Base-by-base conservation (phyloP, 1,140 invertebrate species). In the Ephestia elutella region DNA sequence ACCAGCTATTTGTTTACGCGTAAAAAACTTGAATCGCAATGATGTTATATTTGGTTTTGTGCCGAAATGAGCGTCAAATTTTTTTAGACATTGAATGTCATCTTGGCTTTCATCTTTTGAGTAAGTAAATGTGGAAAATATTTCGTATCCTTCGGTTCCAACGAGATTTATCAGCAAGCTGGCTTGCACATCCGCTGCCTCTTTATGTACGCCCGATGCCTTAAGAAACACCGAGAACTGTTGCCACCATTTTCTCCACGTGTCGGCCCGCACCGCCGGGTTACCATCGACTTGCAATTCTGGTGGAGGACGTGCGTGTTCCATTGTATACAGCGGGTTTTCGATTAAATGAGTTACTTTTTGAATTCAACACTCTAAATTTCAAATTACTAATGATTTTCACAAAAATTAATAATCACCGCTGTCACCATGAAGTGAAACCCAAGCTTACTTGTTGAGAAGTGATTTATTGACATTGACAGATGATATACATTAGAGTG, bases 81-180 rank as follows among this genome's bases (percentile, higher is more conserved):
- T 59, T 19, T 49, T n/a, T 18, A 59, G 10, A 5, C 21, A 15
- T 21, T 38, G 17, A 4, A 59, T 49, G 49, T 59, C 57, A 59
- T 59, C 57, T 30, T 50, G 35, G 49, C 25, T 50, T 30, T 50
- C 48, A 30, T 32, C 48, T 15, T 57, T 49, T 13, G 13, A 11
- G 30, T 28, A 57, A 5, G n/a, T 50, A 17, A 28, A 28, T 28
- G 25, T 28, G 8, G 25, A 28, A 28, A 5, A 49, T 53, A 38
- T 49, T 32, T 28, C 25, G 8, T 28, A 28, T 15, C 59, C 59
- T 11, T 21, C 59, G 11, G 59, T 13, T 51, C 62, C 54, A 15
- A 62, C 59, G 32, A 65, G 63, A 56, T 65, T 65, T n/a, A 65
- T 59, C 53, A 65, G 54, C 56, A 61, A 55, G 30, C 63, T 65